Conservation (phyloP, 2,113 vertebrate genomes). For the Lophura nycthemera region DNA sequence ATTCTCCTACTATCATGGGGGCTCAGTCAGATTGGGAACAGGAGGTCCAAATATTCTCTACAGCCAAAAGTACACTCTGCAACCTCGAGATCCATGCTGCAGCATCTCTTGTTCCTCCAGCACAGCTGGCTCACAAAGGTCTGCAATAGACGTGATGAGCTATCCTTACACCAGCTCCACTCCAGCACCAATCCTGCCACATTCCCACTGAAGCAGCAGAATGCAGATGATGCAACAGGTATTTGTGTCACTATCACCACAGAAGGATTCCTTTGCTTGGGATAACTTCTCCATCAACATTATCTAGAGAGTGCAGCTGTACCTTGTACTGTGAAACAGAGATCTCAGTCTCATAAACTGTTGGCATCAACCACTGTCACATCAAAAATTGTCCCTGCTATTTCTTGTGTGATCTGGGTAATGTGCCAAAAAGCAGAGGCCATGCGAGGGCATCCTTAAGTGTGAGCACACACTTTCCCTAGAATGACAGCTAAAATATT, state of each 20-base stretch:
- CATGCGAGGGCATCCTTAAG: background rate
- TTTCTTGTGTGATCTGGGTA: background rate
- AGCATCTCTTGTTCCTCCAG: background rate
- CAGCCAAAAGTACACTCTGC: background rate
- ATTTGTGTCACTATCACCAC: background rate
- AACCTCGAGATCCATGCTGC: background rate
- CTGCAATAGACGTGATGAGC: background rate
- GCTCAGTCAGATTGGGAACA: background rate
- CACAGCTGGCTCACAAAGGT: background rate
- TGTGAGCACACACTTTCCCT: background rate
- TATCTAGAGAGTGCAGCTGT: accelerated
- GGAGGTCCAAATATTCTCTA: background rate
- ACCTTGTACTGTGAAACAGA: background rate
- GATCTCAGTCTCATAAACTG: background rate
- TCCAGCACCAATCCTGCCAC: background rate
- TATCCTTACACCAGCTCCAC: background rate
- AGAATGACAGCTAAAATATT: constrained; percentile 14
- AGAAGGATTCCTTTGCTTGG: background rate
- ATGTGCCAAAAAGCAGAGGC: background rate
- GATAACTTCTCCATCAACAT: background rate
- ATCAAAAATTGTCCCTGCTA: background rate
- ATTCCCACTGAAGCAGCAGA: background rate
- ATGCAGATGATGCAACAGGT: background rate
- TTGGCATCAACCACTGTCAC: background rate
- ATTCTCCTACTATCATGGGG: background rate